A percentile compares a stretch with the other conserved stretches of the same genome.
Conservation (phyloP, 1,140 invertebrate genomes). For the Eubasilissa regina region DNA sequence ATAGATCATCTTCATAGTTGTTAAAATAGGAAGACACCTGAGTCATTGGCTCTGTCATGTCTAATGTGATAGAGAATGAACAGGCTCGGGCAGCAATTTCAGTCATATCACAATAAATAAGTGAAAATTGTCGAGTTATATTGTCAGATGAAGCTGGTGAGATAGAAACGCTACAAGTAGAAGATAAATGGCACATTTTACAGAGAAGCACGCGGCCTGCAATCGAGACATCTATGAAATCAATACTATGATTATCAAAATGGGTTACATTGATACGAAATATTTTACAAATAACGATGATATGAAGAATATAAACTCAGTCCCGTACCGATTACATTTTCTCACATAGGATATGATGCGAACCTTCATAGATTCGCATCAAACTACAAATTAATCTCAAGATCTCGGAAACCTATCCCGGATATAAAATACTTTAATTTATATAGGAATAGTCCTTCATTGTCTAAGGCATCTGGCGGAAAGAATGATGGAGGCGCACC, state of each 20-base stretch:
- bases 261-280: constrained; percentile 50
- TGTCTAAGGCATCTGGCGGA: constrained; percentile 57
- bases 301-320: constrained; percentile 54
- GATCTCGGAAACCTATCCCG: constrained; percentile 48
- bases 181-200: constrained; percentile 55
- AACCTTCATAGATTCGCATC: constrained; percentile 39
- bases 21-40: constrained; percentile 65
- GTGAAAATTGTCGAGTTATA: constrained; percentile 48
- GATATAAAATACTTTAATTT: constrained; percentile 49
- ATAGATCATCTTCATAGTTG: constrained; percentile 56
- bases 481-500: constrained; percentile 24
- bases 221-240: constrained; percentile 52
- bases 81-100: constrained; percentile 46
- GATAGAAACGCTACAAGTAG: constrained; percentile 43
- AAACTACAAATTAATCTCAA: constrained; percentile 55
- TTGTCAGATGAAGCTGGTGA: constrained; percentile 31
- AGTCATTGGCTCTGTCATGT: constrained; percentile 55
- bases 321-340: constrained; percentile 50
- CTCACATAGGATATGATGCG: constrained; percentile 45
- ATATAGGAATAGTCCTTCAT: constrained; percentile 56
- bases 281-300: constrained; percentile 54
- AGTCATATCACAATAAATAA: constrained; percentile 59
- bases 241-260: constrained; percentile 55
- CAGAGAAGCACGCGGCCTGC: constrained; percentile 47
- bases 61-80: constrained; percentile 19